These are phyloP conservation scores for Drosophila bipectinata DNA, from an alignment of 1,140 invertebrate genomes.

Conservation along the genomic window DNA sequence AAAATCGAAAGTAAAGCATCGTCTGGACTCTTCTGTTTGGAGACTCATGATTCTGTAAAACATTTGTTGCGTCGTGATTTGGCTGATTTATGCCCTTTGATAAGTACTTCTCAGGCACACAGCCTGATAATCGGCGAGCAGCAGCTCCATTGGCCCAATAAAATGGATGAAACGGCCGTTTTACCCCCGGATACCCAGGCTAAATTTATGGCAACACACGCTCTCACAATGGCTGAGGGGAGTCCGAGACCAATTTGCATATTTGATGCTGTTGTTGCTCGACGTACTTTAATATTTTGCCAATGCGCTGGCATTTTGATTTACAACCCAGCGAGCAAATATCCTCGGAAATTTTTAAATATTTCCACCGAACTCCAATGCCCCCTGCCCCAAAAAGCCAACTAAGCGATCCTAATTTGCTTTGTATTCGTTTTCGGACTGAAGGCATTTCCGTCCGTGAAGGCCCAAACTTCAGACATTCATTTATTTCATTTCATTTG, in stretches of 20 bases:
- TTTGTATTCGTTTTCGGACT: constrained; percentile 35
- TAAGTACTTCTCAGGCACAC: constrained; percentile 47
- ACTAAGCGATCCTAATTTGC: constrained; percentile 59
- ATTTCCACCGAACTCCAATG: constrained; percentile 53
- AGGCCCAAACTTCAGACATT: constrained; percentile 31
- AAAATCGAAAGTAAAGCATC: constrained; percentile 22
- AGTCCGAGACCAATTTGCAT: constrained; percentile 59
- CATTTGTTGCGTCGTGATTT: constrained; percentile 74
- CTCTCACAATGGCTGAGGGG: background rate
- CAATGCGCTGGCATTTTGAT: constrained; percentile 70
- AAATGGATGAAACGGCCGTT: constrained; percentile 47
- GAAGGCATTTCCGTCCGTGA: constrained; percentile 26
- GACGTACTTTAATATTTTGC: constrained; percentile 51
- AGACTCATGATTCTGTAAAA: constrained; percentile 55
- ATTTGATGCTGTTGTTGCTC: constrained; percentile 55
- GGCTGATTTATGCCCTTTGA: constrained; percentile 72
- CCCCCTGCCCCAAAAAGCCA: constrained; percentile 7
- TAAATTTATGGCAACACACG: constrained; percentile 54
- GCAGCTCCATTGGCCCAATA: constrained; percentile 56
- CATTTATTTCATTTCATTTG: constrained; percentile 52
- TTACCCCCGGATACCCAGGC: background rate
- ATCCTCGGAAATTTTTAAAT: constrained; percentile 56
- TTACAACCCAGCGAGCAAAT: constrained; percentile 54
- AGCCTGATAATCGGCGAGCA: constrained; percentile 48
- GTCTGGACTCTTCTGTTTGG: background rate